phyloP scores from a whole-genome alignment of 2,888 invertebrate species.

The Catonia carolina region DNA sequence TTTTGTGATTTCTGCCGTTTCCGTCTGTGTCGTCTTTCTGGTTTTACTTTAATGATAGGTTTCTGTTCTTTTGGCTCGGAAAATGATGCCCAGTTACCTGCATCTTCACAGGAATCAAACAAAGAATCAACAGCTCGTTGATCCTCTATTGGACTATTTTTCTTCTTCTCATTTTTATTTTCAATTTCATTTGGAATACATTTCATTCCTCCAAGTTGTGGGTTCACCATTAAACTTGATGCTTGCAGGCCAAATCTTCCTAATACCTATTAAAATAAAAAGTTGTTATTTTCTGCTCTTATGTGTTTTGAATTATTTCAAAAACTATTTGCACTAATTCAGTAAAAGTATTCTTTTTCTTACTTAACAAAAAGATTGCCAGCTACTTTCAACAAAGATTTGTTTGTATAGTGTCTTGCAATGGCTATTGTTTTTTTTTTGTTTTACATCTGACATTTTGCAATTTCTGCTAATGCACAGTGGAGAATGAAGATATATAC shows the following conservation, averaged over 20 bases:
- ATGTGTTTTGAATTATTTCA: neutral
- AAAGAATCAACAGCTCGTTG: constrained; percentile 3
- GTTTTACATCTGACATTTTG: too few species aligned
- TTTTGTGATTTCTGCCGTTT: neutral
- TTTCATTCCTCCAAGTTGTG: constrained; percentile 41
- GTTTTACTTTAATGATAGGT: neutral
- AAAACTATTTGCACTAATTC: too few species aligned
- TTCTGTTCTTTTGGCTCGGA: neutral
- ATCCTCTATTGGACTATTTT: neutral
- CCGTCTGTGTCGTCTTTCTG: neutral
- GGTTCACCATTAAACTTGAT: constrained; percentile 44
- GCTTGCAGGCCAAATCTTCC: constrained; percentile 43
- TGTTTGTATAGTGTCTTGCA: too few species aligned
- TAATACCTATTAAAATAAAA: constrained; percentile 38
- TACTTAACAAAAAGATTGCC: too few species aligned
- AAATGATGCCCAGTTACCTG: constrained; percentile 13
- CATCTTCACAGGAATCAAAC: constrained; percentile 12
- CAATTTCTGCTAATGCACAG: too few species aligned
- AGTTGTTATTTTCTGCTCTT: neutral
- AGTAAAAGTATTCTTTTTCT: too few species aligned
- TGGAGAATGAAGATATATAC: too few species aligned
- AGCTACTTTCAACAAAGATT: too few species aligned
- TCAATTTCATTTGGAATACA: constrained; percentile 30
- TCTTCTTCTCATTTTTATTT: neutral
- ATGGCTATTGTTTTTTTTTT: too few species aligned